phyloP scores from a whole-genome alignment of 2,888 invertebrate genomes.

The Oasisia sp. region DNA sequence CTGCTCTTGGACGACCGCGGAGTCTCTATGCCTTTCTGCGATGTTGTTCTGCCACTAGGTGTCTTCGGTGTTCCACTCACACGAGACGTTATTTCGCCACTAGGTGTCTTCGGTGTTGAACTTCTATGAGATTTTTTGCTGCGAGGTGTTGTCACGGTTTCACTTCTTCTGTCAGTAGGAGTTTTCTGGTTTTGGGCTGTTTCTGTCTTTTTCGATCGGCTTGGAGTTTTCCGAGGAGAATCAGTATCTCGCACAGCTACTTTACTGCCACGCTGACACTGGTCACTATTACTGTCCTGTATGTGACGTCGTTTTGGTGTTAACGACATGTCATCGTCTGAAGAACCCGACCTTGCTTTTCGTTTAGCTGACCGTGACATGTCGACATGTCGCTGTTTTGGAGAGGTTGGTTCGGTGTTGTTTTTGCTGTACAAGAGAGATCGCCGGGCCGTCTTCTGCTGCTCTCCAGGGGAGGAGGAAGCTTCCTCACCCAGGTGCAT shows the following conservation, averaged over 20 bases:
- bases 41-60: no score
- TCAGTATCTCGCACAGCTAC: background rate
- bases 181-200: background rate
- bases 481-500: background rate
- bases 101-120: background rate
- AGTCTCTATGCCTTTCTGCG: no score
- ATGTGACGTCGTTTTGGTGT: background rate
- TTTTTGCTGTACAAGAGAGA: background rate
- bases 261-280: background rate
- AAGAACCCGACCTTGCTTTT: background rate
- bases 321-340: background rate
- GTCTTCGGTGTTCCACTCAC: background rate
- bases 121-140: background rate
- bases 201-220: background rate
- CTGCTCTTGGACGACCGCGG: background rate
- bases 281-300: background rate
- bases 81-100: background rate
- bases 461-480: background rate
- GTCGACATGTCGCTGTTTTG: background rate
- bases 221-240: background rate
- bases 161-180: background rate
- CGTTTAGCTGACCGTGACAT: background rate
- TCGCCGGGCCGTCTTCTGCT: background rate
- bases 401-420: background rate
- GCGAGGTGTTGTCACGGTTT: background rate